phyloP scores from a whole-genome alignment of 2,888 invertebrate species.

The Pediacus dermestoides region DNA sequence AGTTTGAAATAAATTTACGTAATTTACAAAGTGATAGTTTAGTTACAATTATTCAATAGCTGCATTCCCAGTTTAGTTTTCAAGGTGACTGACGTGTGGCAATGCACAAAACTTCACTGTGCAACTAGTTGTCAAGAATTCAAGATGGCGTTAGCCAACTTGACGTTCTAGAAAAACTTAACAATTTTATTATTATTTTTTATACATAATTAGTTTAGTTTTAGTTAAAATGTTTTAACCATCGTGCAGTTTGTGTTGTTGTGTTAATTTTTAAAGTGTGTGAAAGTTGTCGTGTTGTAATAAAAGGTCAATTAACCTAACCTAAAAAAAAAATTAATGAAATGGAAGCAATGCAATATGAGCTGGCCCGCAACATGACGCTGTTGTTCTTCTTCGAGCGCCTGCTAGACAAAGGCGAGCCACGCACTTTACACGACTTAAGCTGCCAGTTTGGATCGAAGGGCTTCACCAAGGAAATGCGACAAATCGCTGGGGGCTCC shows the following conservation, averaged over 20 bases:
- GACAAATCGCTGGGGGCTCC: conserved; percentile 91
- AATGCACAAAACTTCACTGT: too few species aligned
- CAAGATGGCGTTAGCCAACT: conserved; percentile 49
- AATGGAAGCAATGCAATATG: conserved; percentile 94
- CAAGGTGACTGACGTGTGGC: too few species aligned
- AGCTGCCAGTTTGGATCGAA: conserved; percentile 99
- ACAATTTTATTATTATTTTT: too few species aligned
- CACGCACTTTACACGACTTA: conserved; percentile 93
- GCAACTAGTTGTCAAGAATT: too few species aligned
- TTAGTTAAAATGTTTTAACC: conserved; percentile 33
- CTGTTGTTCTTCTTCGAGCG: conserved; percentile 98
- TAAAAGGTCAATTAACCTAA: neutral
- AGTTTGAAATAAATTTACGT: too few species aligned
- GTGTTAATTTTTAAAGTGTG: conserved; percentile 20
- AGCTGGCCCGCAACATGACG: conserved; percentile 90
- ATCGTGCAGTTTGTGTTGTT: conserved; percentile 28
- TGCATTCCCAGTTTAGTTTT: too few species aligned
- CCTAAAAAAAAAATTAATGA: conserved; percentile 27
- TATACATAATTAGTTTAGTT: too few species aligned
- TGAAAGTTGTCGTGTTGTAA: neutral
- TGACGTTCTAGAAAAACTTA: conserved; percentile 46
- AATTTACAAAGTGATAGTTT: too few species aligned
- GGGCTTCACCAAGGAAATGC: conserved; percentile 98
- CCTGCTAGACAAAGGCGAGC: conserved; percentile 93
- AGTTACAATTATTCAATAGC: too few species aligned